These are phyloP conservation scores for Leistus spinibarbis DNA, from an alignment of 2,888 invertebrate species.

Conservation along the genomic window DNA sequence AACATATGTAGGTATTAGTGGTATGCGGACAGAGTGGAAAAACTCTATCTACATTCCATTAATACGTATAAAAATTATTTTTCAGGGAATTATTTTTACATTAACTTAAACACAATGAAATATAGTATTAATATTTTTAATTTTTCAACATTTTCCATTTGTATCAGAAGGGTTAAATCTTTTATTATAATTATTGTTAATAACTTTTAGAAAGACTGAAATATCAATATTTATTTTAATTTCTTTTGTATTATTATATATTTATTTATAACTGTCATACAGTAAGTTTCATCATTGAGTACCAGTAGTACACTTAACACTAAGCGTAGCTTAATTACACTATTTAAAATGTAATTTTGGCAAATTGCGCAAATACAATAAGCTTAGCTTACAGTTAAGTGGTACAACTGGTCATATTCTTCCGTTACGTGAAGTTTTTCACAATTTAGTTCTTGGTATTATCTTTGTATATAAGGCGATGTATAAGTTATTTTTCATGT, in stretches of 20 bases:
- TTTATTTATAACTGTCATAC: not conserved
- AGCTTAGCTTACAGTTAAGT: too few relatives aligned
- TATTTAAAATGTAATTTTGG: too few relatives aligned
- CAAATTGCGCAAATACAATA: too few relatives aligned
- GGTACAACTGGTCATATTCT: too few relatives aligned
- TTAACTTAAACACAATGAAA: not conserved
- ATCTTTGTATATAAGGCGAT: not conserved
- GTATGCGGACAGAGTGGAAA: not conserved
- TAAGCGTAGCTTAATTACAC: too few relatives aligned
- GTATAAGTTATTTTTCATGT: not conserved
- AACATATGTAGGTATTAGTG: not conserved
- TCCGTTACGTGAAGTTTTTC: not conserved
- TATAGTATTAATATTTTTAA: not conserved
- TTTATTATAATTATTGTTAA: not conserved
- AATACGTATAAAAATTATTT: not conserved
- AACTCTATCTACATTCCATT: not conserved
- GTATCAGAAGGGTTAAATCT: not conserved
- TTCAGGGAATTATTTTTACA: not conserved
- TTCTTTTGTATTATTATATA: not conserved
- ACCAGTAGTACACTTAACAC: too few relatives aligned
- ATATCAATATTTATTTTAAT: not conserved
- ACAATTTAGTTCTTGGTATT: not conserved
- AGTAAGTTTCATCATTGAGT: not conserved
- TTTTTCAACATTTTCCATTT: not conserved
- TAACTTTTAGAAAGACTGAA: not conserved